Base-by-base conservation (phyloP, 2,113 vertebrate species). In the Dascyllus trimaculatus region DNA sequence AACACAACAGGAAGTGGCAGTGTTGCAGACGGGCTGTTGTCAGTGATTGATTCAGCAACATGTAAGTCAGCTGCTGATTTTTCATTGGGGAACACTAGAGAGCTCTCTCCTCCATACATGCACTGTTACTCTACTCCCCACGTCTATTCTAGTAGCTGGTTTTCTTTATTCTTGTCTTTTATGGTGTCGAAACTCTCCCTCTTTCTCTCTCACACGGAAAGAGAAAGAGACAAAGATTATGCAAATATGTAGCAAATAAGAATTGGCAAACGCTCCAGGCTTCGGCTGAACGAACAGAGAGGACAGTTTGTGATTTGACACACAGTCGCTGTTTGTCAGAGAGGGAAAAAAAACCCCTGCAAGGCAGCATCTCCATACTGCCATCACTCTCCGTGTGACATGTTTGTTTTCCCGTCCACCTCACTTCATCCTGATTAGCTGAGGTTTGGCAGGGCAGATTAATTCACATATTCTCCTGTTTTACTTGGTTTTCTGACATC, bases 161-260 rank as follows among this genome's bases (percentile, higher is more conserved):
- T 49, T 49, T 13, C 3, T 19, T 46, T 24, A 22, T 64, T 64
- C 8, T 22, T 15, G 25, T 4, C 19, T 51, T 51, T 54, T 54
- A 2, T 22, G 52, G 13, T 66, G 53, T 57, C 43, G 19, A 49
- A 51, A 22, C 17, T 72, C 59, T 29, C 4, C 11, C 29, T 51
- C 4, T 40, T 26, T 13, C 29, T 14, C 25, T 61, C 18, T 52
- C 7, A 52, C 49, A 45, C 57, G 46, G 25, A 48, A 35, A 25
- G 18, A 40, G 24, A 40, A 40, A 11, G 18, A 26, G 26, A 40
- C 40, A 82, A 26, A 80, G 65, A 75, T 82, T 79, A 68, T 76
- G 75, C 25, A 80, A 63, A 86, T 86, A 18, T 68, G 22, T 17
- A 21, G 18, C 8, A 75, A 63, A 58, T 52, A 24, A 21, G 15